These are phyloP conservation scores for Adelges cooleyi DNA, from an alignment of 1,140 invertebrate species.

Conservation along the genomic window DNA sequence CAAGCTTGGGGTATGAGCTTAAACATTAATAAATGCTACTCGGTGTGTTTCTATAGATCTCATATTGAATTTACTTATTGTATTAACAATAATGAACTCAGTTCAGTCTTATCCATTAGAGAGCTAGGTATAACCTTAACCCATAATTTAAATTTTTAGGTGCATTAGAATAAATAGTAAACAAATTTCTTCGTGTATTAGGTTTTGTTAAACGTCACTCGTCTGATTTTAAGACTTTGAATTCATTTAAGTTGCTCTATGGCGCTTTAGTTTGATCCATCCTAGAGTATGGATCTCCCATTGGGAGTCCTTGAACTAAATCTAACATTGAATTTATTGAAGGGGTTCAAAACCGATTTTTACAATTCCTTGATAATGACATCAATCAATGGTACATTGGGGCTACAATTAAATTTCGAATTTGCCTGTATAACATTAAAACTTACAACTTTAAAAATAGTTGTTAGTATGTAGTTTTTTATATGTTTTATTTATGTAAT, in stretches of 20 bases:
- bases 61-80: neutral
- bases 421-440: neutral
- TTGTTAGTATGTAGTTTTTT: too few relatives aligned
- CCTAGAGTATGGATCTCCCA: constrained; percentile 20
- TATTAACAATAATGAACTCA: neutral
- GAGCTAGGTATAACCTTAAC: neutral
- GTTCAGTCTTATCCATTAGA: neutral
- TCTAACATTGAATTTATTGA: constrained; percentile 3
- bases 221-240: neutral
- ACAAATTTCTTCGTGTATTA: neutral
- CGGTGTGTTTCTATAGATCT: neutral
- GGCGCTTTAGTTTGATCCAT: neutral
- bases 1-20: too few relatives aligned
- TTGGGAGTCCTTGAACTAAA: neutral
- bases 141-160: neutral
- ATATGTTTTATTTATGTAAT: too few relatives aligned
- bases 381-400: too few relatives aligned
- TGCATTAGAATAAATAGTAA: neutral
- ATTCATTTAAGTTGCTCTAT: constrained; percentile 8
- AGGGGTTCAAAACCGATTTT: constrained; percentile 7
- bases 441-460: too few relatives aligned
- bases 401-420: neutral
- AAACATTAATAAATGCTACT: constrained; percentile 10
- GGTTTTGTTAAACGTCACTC: neutral
- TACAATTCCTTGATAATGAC: too few relatives aligned